phyloP scores from a whole-genome alignment of 2,797 vertebrate species.

The Sebastes ruberrimus region DNA sequence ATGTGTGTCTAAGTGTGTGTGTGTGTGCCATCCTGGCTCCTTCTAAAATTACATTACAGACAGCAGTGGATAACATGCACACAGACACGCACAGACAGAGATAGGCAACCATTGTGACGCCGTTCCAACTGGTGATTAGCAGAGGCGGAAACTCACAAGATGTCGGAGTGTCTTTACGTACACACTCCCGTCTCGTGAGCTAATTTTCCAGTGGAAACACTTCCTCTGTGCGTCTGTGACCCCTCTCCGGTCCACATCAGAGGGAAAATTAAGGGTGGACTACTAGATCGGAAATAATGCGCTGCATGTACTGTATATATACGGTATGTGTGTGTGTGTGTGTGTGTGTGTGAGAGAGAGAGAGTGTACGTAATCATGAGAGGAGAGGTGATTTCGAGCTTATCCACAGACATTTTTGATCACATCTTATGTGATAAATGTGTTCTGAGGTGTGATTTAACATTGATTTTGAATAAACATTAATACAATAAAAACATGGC shows the following conservation, averaged over 20 bases:
- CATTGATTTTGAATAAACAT: constrained; percentile 15
- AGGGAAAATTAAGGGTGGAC: constrained; percentile 35
- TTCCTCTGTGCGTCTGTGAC: constrained; percentile 34
- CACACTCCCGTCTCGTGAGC: constrained; percentile 44
- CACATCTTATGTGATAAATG: background rate
- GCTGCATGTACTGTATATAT: background rate
- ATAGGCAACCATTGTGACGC: constrained; percentile 33
- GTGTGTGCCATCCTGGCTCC: constrained; percentile 1
- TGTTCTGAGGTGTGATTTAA: constrained; percentile 12
- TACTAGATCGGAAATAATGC: constrained; percentile 17
- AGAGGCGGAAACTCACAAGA: constrained; percentile 46
- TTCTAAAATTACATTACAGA: constrained; percentile 62
- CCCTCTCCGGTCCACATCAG: constrained; percentile 31
- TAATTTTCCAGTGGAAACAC: constrained; percentile 65
- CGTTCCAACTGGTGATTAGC: constrained; percentile 56
- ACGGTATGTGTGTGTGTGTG: background rate
- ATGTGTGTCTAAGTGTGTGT: background rate
- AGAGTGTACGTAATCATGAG: background rate
- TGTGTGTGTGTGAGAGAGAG: background rate
- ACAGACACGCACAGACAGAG: constrained; percentile 12
- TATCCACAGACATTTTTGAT: background rate
- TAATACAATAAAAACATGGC: constrained; percentile 28
- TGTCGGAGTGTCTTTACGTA: constrained; percentile 9
- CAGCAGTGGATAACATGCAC: constrained; percentile 34
- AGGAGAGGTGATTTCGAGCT: background rate